Percentiles rank a stretch among this genome's conserved stretches.
phyloP scores from a whole-genome alignment of 2,113 vertebrate species.

The Limnothrissa miodon region DNA sequence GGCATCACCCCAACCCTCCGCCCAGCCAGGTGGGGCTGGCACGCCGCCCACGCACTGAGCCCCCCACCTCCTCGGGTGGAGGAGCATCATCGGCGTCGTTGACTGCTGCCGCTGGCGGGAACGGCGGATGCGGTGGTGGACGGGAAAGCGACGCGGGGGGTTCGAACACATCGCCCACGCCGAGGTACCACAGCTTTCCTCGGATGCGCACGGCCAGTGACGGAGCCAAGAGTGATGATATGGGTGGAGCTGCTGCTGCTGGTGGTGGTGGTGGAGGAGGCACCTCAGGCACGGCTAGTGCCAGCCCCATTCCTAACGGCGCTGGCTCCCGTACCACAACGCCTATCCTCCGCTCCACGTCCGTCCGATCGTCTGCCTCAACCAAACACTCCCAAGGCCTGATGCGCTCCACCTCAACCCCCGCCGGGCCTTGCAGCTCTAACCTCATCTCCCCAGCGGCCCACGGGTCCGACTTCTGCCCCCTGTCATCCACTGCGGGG shows the following conservation, averaged over 20 bases:
- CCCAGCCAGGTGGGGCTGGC: slow-evolving; percentile 71
- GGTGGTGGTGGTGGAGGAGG: slow-evolving; percentile 37
- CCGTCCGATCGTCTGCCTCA: slow-evolving; percentile 58
- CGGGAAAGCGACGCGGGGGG: slow-evolving; percentile 46
- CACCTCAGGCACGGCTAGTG: slow-evolving; percentile 46
- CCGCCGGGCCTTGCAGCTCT: slow-evolving; percentile 59
- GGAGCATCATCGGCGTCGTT: slow-evolving; percentile 1
- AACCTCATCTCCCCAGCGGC: slow-evolving; percentile 62
- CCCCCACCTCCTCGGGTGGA: slow-evolving; percentile 58
- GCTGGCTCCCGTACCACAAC: slow-evolving; percentile 70
- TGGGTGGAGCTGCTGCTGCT: slow-evolving; percentile 5
- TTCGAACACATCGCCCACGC: slow-evolving; percentile 64
- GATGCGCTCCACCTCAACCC: slow-evolving; percentile 73
- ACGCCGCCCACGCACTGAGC: slow-evolving; percentile 71
- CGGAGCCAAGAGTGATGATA: slow-evolving; percentile 64
- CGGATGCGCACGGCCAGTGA: slow-evolving; percentile 72
- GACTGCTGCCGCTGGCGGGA: neutral
- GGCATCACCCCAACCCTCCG: slow-evolving; percentile 63
- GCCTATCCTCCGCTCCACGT: slow-evolving; percentile 72
- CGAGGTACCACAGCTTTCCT: slow-evolving; percentile 57
- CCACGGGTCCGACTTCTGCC: slow-evolving; percentile 67
- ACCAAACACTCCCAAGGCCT: slow-evolving; percentile 67
- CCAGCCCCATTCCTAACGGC: slow-evolving; percentile 69
- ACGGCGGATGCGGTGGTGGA: neutral
- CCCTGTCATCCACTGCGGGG: slow-evolving; percentile 25